Conservation (phyloP, 2,113 vertebrate species). For the Poeciliopsis retropinna region DNA sequence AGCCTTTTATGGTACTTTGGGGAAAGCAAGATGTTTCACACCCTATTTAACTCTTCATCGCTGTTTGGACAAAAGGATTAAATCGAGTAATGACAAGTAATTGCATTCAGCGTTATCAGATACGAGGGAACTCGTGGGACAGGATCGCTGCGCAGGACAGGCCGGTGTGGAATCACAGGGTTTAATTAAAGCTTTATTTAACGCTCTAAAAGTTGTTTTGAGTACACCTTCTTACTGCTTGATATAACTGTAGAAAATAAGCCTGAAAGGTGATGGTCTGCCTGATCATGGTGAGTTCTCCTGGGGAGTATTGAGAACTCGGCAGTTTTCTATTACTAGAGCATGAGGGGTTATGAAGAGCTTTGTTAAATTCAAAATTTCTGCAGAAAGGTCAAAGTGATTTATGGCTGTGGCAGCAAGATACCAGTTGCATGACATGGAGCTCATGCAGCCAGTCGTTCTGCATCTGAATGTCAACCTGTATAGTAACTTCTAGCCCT, state of each 20-base stretch:
- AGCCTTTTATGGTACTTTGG: constrained; percentile 66
- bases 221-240: neutral
- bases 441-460: too few species aligned
- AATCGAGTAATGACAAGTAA: constrained; percentile 34
- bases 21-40: constrained; percentile 70
- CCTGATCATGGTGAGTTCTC: neutral
- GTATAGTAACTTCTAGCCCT: too few species aligned
- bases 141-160: neutral
- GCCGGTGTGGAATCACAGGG: too few species aligned
- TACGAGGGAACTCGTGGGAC: neutral
- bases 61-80: constrained; percentile 53
- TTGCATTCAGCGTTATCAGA: constrained; percentile 1
- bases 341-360: too few species aligned
- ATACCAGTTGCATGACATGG: too few species aligned
- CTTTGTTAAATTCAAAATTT: too few species aligned
- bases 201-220: neutral
- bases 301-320: too few species aligned
- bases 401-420: too few species aligned
- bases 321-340: too few species aligned
- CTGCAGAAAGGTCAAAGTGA: too few species aligned
- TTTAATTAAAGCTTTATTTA: neutral
- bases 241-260: neutral
- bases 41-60: constrained; percentile 68
- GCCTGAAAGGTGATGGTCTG: neutral
- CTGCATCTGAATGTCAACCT: too few species aligned